phyloP scores from a whole-genome alignment of 2,888 invertebrate genomes.

The Physocephala rufipes region DNA sequence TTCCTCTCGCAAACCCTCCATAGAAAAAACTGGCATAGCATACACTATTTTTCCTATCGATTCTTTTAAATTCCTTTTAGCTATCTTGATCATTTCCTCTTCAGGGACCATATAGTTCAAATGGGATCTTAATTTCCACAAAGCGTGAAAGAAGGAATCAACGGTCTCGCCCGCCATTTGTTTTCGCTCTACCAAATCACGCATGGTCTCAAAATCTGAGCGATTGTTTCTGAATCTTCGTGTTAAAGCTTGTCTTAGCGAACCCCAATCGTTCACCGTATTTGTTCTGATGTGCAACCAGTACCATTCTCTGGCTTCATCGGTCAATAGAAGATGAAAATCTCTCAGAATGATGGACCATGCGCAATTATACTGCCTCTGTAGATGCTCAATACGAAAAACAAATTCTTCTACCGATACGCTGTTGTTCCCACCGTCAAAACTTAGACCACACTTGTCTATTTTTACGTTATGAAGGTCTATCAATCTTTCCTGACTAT shows the following conservation, averaged over 20 bases:
- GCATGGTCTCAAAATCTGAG: conserved; percentile 25
- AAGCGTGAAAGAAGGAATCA: conserved; percentile 11
- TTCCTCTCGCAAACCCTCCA: not conserved
- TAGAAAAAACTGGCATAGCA: not conserved
- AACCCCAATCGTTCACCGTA: no score
- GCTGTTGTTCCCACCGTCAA: not conserved
- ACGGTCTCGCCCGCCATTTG: conserved; percentile 15
- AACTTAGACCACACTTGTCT: conserved; percentile 22
- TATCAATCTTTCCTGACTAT: no score
- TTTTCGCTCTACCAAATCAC: conserved; percentile 23
- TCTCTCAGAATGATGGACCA: conserved; percentile 22
- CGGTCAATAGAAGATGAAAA: conserved; percentile 30
- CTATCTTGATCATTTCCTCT: conserved; percentile 13
- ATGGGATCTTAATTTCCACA: not conserved
- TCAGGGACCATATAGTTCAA: not conserved
- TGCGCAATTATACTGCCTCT: not conserved
- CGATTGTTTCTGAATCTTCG: conserved; percentile 14
- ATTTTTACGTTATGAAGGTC: not conserved
- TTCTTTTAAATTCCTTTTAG: conserved; percentile 16
- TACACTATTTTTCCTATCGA: conserved; percentile 17
- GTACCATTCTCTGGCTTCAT: no score
- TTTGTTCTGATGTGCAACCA: no score
- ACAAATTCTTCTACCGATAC: conserved; percentile 32
- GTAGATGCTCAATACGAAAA: conserved; percentile 28
- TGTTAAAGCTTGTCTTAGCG: not conserved